Conservation (phyloP, 2,888 invertebrate genomes). For the Coenonympha arcania region DNA sequence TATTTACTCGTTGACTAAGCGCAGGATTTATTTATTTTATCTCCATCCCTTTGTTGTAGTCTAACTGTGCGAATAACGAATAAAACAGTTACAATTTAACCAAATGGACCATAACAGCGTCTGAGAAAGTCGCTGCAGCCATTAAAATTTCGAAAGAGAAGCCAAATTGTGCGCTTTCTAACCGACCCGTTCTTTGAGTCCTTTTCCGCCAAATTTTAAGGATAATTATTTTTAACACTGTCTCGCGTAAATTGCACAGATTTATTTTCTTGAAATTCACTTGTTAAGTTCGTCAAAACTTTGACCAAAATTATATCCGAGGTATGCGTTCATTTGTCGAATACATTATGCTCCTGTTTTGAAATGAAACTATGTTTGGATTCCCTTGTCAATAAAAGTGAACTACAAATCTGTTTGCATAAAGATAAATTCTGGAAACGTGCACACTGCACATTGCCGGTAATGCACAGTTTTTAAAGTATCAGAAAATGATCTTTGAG, state of each 20-base stretch:
- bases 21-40: conserved; percentile 59
- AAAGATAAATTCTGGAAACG: too few species aligned
- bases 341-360: too few species aligned
- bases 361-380: too few species aligned
- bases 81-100: conserved; percentile 55
- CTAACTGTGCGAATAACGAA: conserved; percentile 44
- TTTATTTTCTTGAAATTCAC: conserved; percentile 1
- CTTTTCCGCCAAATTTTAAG: conserved; percentile 14
- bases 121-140: conserved; percentile 35
- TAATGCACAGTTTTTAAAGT: too few species aligned
- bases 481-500: too few species aligned
- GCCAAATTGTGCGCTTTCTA: conserved; percentile 18
- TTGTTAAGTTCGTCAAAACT: background rate
- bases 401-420: too few species aligned
- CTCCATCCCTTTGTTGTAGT: conserved; percentile 53
- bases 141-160: conserved; percentile 39
- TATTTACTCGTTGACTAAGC: conserved; percentile 42
- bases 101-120: conserved; percentile 53
- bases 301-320: background rate
- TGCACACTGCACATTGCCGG: too few species aligned
- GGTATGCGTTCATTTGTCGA: too few species aligned
- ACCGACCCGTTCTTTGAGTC: conserved; percentile 11
- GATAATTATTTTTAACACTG: conserved; percentile 14
- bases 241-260: conserved; percentile 7
- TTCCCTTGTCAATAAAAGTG: too few species aligned